phyloP scores from a whole-genome alignment of 2,888 invertebrate species.

The Syrphus vitripennis region DNA sequence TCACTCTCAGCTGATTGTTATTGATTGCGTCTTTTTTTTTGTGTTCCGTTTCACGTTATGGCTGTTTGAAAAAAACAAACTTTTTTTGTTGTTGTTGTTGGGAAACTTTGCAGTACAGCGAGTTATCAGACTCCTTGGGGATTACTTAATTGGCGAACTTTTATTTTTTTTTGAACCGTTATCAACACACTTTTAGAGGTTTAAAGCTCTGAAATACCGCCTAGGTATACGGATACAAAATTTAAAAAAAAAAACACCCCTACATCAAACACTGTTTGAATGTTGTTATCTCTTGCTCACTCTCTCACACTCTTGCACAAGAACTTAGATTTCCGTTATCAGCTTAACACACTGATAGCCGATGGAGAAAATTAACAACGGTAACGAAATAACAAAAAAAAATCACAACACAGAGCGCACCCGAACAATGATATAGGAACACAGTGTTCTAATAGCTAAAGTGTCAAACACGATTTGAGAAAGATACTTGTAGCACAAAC shows the following conservation, averaged over 20 bases:
- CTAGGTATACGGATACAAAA: not conserved
- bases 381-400: not conserved
- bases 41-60: not conserved
- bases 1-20: constrained; percentile 1
- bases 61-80: not conserved
- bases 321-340: constrained; percentile 48
- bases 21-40: not conserved
- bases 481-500: not conserved
- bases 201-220: too few relatives aligned
- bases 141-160: constrained; percentile 25
- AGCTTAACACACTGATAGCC: constrained; percentile 25
- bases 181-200: constrained; percentile 3
- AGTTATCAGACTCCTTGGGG: constrained; percentile 43
- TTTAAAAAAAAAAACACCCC: too few relatives aligned
- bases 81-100: constrained; percentile 1
- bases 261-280: constrained; percentile 20
- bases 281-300: constrained; percentile 47
- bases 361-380: constrained; percentile 13
- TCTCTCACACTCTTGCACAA: not conserved
- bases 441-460: not conserved
- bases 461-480: constrained; percentile 20
- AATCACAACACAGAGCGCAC: not conserved
- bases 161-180: not conserved
- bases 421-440: not conserved
- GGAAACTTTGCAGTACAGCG: not conserved